Conservation (phyloP, 2,113 vertebrate species). For the Eonycteris spelaea region DNA sequence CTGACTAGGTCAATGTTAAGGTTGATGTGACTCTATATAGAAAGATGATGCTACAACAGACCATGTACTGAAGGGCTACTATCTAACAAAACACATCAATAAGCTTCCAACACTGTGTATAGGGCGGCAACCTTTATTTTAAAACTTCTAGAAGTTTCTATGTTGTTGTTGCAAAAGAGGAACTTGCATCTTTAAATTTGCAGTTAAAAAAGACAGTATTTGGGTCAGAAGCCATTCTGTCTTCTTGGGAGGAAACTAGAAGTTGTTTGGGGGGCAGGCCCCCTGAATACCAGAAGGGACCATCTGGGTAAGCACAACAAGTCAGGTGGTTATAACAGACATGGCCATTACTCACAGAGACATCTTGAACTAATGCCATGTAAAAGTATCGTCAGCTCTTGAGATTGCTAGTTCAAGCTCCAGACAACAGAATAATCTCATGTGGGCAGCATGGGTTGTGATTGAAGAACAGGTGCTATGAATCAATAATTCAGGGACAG, state of each 20-base stretch:
- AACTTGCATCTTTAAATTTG: not conserved
- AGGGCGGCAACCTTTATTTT: not conserved
- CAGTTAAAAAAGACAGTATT: not conserved
- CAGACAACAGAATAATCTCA: not conserved
- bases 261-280: not conserved
- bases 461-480: not conserved
- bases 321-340: not conserved
- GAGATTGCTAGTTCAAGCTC: not conserved
- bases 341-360: not conserved
- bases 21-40: not conserved
- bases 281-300: not conserved
- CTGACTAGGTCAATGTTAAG: no score
- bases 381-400: not conserved
- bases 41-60: not conserved
- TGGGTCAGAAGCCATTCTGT: not conserved
- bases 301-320: not conserved
- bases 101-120: not conserved
- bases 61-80: rapidly evolving
- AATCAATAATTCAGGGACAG: not conserved
- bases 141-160: not conserved
- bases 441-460: not conserved
- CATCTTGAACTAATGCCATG: not conserved
- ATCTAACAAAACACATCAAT: not conserved
- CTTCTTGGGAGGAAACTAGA: not conserved
- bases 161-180: not conserved